phyloP scores from a whole-genome alignment of 2,888 invertebrate species.

The Imbricaverruca yamaguchii region DNA sequence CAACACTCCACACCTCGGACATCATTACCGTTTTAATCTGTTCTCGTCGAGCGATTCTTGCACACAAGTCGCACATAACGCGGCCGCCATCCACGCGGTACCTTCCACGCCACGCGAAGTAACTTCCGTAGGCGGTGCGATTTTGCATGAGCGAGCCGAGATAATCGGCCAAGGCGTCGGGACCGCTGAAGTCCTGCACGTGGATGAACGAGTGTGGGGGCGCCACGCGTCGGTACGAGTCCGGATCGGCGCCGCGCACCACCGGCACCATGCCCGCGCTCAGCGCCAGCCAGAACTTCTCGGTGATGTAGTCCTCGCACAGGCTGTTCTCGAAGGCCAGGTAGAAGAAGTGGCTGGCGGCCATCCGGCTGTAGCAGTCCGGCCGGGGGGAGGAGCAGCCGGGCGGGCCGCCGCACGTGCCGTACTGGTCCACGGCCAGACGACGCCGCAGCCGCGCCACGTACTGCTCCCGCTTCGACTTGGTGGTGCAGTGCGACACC shows the following conservation, averaged over 20 bases:
- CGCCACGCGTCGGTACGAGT: slow-evolving; percentile 5
- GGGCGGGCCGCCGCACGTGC: neutral
- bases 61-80: neutral
- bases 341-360: neutral
- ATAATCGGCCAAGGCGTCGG: slow-evolving; percentile 23
- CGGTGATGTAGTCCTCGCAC: slow-evolving; percentile 1
- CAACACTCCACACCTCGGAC: no score
- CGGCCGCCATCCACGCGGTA: neutral
- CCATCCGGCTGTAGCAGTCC: neutral
- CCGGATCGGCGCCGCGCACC: slow-evolving; percentile 24
- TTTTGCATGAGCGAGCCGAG: slow-evolving; percentile 9
- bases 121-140: neutral
- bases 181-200: slow-evolving; percentile 22
- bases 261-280: slow-evolving; percentile 21
- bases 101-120: neutral
- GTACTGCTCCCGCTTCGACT: neutral
- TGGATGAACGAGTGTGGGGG: slow-evolving; percentile 27
- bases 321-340: slow-evolving; percentile 8
- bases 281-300: slow-evolving; percentile 13
- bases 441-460: neutral
- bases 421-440: neutral
- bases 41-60: no score
- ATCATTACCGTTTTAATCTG: no score
- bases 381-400: no score
- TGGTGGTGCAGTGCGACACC: neutral